Conservation (phyloP, 2,888 invertebrate genomes). For the Trichogramma dendrolimi region DNA sequence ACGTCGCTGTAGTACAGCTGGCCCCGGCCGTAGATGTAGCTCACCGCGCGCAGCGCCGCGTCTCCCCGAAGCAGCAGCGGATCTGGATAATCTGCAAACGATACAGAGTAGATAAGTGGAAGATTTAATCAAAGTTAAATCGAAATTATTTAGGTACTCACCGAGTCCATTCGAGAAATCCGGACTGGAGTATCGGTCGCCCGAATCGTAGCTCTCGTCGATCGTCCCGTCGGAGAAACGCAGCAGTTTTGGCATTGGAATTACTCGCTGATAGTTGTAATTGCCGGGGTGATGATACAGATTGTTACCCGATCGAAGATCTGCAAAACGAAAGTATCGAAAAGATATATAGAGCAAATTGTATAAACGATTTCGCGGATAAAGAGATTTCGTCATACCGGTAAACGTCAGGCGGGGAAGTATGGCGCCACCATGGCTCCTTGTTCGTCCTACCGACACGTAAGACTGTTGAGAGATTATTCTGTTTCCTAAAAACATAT, state of each 20-base stretch:
- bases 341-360: no score
- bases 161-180: constrained; percentile 52
- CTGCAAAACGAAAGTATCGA: no score
- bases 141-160: constrained; percentile 31
- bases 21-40: constrained; percentile 56
- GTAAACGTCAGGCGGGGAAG: no score
- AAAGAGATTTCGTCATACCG: no score
- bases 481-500: constrained; percentile 36
- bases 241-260: no score
- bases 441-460: constrained; percentile 40
- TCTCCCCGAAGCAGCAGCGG: constrained; percentile 61
- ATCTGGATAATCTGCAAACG: constrained; percentile 52
- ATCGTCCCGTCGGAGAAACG: no score
- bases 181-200: constrained; percentile 36
- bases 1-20: constrained; percentile 63
- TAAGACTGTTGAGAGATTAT: constrained; percentile 43
- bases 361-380: no score
- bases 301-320: no score
- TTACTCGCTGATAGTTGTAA: no score
- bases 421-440: no score
- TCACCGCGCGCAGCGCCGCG: constrained; percentile 58
- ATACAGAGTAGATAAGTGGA: neutral
- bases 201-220: no score
- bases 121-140: neutral
- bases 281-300: no score